Evolutionary conservation across 2,888 invertebrate species (phyloP).

Genomic region (Ferrisia virgata): DNA sequence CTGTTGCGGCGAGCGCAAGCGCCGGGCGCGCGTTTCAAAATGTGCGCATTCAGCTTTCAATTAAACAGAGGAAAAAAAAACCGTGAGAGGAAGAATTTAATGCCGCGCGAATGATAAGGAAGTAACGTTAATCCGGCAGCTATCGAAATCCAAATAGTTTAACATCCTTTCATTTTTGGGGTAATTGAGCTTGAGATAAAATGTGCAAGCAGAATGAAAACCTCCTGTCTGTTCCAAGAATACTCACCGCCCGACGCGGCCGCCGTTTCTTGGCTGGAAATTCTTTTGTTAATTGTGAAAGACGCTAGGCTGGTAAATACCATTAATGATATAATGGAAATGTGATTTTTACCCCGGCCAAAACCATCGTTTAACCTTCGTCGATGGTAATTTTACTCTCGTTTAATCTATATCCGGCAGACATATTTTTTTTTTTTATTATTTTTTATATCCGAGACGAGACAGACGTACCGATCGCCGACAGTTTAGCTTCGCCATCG

Average conservation of each 20-base stretch:
- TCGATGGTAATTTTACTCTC: background rate
- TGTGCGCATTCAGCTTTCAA: conserved; percentile 40
- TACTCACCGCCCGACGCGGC: too few species aligned
- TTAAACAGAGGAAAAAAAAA: conserved; percentile 30
- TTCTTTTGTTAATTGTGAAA: conserved; percentile 30
- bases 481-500: too few species aligned
- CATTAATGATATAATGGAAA: conserved; percentile 6
- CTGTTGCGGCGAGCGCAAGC: conserved; percentile 20
- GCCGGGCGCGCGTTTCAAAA: conserved; percentile 21
- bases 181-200: conserved; percentile 35
- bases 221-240: conserved; percentile 24
- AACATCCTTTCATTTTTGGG: conserved; percentile 34
- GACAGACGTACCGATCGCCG: too few species aligned
- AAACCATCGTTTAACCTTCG: background rate
- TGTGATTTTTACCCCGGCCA: background rate
- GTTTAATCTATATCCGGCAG: background rate
- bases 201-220: conserved; percentile 24
- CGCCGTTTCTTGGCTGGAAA: conserved; percentile 16
- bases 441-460: too few species aligned
- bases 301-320: conserved; percentile 16
- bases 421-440: background rate
- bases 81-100: conserved; percentile 31
- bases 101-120: conserved; percentile 34
- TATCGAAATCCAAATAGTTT: conserved; percentile 38
- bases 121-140: conserved; percentile 39